phyloP scores from a whole-genome alignment of 2,888 invertebrate species.

The Endomychus coccineus region DNA sequence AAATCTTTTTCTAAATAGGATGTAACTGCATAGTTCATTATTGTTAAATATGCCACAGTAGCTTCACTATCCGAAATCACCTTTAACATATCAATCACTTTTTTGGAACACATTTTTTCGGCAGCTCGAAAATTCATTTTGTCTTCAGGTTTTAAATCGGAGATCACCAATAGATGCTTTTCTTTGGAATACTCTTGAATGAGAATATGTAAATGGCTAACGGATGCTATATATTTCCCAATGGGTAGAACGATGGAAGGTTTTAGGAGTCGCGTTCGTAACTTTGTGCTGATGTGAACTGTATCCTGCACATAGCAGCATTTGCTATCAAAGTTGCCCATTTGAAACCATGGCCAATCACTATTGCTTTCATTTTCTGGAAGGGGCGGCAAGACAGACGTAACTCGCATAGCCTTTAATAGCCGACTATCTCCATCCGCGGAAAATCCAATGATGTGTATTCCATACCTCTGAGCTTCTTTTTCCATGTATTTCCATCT shows the following conservation, averaged over 20 bases:
- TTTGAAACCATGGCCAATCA: no score
- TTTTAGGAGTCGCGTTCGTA: neutral
- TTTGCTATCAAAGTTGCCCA: no score
- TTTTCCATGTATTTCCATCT: slow-evolving; percentile 18
- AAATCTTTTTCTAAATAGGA: slow-evolving; percentile 7
- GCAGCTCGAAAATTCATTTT: slow-evolving; percentile 11
- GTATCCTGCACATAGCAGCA: neutral
- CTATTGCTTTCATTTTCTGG: neutral
- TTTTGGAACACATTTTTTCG: slow-evolving; percentile 4
- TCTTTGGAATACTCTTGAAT: neutral
- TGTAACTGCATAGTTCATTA: slow-evolving; percentile 6
- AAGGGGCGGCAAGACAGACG: neutral
- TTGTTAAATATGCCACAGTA: slow-evolving; percentile 6
- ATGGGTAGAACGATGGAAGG: neutral
- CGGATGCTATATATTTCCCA: neutral
- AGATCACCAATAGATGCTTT: neutral
- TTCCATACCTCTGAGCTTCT: neutral
- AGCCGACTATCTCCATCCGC: neutral
- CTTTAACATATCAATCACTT: slow-evolving; percentile 2
- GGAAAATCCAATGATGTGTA: neutral
- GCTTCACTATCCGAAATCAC: slow-evolving; percentile 4
- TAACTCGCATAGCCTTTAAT: neutral
- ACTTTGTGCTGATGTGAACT: neutral
- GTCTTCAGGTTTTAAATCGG: slow-evolving; percentile 9
- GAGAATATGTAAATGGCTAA: neutral